These are phyloP conservation scores for Cavia aperea DNA, from an alignment of 2,113 vertebrate genomes.

Conservation along the genomic window DNA sequence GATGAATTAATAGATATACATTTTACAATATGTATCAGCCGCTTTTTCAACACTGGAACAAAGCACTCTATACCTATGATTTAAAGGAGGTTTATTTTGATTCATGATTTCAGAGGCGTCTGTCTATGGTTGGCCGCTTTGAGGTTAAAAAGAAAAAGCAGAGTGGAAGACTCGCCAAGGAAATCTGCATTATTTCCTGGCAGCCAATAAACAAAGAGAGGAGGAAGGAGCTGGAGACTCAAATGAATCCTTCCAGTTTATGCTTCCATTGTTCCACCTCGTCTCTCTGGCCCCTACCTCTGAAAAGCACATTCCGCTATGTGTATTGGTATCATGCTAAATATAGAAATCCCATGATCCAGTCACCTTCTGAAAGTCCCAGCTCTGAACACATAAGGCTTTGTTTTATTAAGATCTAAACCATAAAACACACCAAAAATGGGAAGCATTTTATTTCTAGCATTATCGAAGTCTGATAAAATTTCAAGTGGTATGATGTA, in stretches of 20 bases:
- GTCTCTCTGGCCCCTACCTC: neutral
- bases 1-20: neutral
- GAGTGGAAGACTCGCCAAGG: neutral
- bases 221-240: neutral
- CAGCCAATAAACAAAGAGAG: neutral
- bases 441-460: neutral
- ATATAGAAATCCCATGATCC: neutral
- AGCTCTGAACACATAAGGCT: neutral
- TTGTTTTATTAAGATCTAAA: neutral
- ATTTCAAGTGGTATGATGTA: neutral
- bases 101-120: neutral
- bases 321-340: neutral
- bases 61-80: too few relatives aligned
- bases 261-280: neutral
- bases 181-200: neutral
- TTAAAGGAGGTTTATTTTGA: neutral
- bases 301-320: too few relatives aligned
- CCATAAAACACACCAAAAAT: neutral
- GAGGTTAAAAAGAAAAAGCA: neutral
- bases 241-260: neutral
- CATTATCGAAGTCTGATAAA: neutral
- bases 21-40: neutral
- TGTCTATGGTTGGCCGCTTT: neutral
- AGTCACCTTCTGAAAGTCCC: neutral
- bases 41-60: neutral